A percentile compares a stretch with the other conserved stretches of the same genome.
phyloP scores from a whole-genome alignment of 2,113 vertebrate species.

The Charadrius vociferus region DNA sequence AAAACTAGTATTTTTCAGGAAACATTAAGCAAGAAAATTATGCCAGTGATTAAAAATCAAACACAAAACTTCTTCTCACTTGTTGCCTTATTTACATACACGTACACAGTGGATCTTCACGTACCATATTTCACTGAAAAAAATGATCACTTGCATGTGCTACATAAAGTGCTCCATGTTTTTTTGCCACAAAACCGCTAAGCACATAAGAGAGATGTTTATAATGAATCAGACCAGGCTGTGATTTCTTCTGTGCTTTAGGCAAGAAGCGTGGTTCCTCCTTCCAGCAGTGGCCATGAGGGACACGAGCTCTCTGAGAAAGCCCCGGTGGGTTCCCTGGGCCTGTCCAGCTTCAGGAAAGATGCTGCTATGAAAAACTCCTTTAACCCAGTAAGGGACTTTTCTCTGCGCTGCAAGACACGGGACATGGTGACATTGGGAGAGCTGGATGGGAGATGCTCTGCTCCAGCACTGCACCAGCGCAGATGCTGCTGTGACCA shows the following conservation, averaged over 20 bases:
- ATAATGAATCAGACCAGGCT: neutral
- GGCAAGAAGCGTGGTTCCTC: neutral
- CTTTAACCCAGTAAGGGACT: neutral
- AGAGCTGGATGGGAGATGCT: neutral
- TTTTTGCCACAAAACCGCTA: neutral
- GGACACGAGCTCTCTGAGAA: neutral
- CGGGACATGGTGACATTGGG: accelerated
- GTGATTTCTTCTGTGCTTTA: neutral
- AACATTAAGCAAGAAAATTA: neutral
- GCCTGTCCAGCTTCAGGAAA: neutral
- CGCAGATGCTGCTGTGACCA: accelerated
- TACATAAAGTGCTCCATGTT: neutral
- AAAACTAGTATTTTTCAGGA: neutral
- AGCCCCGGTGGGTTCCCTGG: too few species aligned
- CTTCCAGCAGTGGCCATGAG: neutral
- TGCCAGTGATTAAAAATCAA: neutral
- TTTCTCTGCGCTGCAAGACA: neutral
- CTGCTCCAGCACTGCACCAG: neutral
- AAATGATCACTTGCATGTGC: neutral
- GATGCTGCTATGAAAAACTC: neutral
- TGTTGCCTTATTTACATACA: neutral
- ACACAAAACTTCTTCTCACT: neutral
- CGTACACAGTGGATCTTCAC: neutral
- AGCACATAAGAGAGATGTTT: neutral
- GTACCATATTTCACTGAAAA: neutral